Evolutionary conservation across 2,797 vertebrate genomes (phyloP), one percentile per base, ranked within the genome.

Genomic region (Gambusia yucatana): DNA sequence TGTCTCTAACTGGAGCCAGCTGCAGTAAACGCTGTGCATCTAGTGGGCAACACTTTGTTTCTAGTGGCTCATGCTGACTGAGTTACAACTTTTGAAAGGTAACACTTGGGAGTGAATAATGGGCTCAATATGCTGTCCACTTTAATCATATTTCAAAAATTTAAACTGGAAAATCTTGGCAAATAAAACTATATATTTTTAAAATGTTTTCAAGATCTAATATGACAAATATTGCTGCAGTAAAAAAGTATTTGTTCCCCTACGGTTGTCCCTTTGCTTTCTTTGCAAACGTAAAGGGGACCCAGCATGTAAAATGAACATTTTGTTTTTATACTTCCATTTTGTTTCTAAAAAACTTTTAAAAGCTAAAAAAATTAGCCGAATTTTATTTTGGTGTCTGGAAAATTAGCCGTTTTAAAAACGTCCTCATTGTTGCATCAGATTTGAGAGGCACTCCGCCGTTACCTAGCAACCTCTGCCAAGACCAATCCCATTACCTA

Each of bases 1-100:
- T n/a, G 76, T 63, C 25, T 83, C 88, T 96, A 96, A 96, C 95
- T 90, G 87, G 82, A 94, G 91, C 94, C 95, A 96, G 95, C 94
- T 95, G 95, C 25, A 46, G 43, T 3, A 44, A n/a, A 46, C 3
- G 43, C 41, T 46, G 67, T 28, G 11, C 28, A 70, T 46, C 67
- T 17, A 44, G 13, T 28, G 67, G 43, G 67, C 13, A 70, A 46
- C 43, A 28, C 67, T 43, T 69, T 43, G 65, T 43, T 43, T 89
- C 87, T 92, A 94, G 91, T 88, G 88, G 80, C 77, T 47, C 0
- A 81, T 88, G 83, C 89, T 77, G 70, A 74, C 75, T 33, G 39
- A 44, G 46, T 80, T 76, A 63, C 71, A 33, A 33, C 43, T n/a
- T 48, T 46, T 46, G 43, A 70, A 69, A 69, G 39, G 65, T n/a